A percentile compares a stretch with the other conserved stretches of the same genome.
Evolutionary conservation across 2,113 vertebrate genomes (phyloP).

Genomic region (Sorex fumeus): DNA sequence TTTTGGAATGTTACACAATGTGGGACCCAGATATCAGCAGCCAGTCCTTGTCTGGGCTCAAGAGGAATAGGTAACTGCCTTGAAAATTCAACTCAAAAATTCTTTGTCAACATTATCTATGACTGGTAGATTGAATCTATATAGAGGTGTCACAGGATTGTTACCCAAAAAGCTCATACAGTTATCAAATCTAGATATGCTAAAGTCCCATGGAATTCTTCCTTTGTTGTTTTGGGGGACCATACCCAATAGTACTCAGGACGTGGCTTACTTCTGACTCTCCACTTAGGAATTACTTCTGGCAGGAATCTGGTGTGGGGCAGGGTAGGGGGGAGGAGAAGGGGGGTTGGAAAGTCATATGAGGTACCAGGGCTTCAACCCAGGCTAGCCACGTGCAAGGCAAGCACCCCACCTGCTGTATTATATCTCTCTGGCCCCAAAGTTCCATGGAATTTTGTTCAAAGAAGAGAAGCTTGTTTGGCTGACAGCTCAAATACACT

Average conservation of each 20-base stretch:
- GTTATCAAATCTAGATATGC: neutral
- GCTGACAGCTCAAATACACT: constrained; percentile 42
- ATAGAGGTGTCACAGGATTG: neutral
- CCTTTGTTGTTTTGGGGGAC: too few relatives aligned
- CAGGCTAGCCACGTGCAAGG: too few relatives aligned
- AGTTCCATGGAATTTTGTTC: constrained; percentile 40
- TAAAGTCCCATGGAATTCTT: constrained; percentile 30
- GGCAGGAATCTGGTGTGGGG: too few relatives aligned
- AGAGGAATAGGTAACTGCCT: neutral
- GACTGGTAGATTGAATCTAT: neutral
- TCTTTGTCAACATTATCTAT: constrained; percentile 1
- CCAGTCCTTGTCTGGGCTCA: neutral
- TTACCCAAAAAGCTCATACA: constrained; percentile 18
- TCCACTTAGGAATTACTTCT: too few relatives aligned
- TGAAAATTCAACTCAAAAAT: neutral
- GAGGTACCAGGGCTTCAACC: too few relatives aligned
- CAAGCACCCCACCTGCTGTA: too few relatives aligned
- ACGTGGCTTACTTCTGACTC: too few relatives aligned
- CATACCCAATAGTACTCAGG: too few relatives aligned
- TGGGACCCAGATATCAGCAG: neutral
- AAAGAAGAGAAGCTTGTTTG: constrained; percentile 11
- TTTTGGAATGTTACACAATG: neutral
- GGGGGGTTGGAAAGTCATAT: too few relatives aligned
- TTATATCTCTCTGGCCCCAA: neutral
- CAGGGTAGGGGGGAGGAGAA: too few relatives aligned